Evolutionary conservation across 2,113 vertebrate genomes (phyloP), one percentile per base, ranked within the genome.

Genomic region (Nothoprocta pentlandii): DNA sequence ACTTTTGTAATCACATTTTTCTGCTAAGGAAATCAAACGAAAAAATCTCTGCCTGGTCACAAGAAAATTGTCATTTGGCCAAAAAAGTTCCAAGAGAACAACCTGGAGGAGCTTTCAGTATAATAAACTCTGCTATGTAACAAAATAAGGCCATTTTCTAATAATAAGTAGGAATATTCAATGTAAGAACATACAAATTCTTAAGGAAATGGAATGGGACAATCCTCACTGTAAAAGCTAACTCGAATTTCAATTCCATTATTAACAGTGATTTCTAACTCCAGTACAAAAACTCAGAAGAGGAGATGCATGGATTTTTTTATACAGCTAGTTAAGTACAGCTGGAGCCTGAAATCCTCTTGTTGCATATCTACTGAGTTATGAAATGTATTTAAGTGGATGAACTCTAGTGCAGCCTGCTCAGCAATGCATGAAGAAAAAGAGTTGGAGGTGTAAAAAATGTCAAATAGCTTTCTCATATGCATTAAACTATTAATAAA

Each of bases 351-450:
- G 76, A 94, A 97, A 97, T 96, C 90, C 69, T 95, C 89, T 87
- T 96, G 70, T 95, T 97, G 93, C 95, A 39, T 94, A 96, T 91
- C 88, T 95, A 94, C 96, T 95, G 96, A 96, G 95, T 97, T 97
- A 97, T 96, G 97, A 97, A 97, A 96, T 91, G 93, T 96, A 97
- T 97, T 97, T 97, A 97, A 97, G 94, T 96, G 95, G 94, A 94
- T 97, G 97, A 98, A 98, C 96, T 93, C 92, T 94, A 90, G 93
- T 96, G 93, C 92, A 97, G 96, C 95, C 95, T 98, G 97, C 95
- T 98, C 97, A 98, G 96, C 95, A 98, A 97, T 95, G 97, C 98
- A 98, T 98, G 97, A 98, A 98, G 97, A 96, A 94, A 94, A 97
- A 95, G 96, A 97, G 95, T 75, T 98, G 96, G 94, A 98, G 97